A percentile compares a stretch with the other conserved stretches of the same genome.
These are phyloP conservation scores for Centropristis striata DNA, from an alignment of 2,113 vertebrate species.

Conservation along the genomic window DNA sequence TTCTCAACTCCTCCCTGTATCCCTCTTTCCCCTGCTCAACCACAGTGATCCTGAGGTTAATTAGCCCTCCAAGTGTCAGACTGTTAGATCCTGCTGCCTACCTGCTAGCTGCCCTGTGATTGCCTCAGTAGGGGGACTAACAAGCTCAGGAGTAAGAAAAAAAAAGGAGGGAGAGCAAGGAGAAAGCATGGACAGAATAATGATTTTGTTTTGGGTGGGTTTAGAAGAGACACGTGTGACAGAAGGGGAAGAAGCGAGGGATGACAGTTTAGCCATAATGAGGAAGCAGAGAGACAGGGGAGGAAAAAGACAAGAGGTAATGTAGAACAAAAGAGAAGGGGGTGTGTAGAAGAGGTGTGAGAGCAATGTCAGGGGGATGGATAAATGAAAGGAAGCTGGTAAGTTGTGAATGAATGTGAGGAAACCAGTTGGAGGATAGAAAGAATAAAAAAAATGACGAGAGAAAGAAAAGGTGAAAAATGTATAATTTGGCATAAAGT, in stretches of 20 bases:
- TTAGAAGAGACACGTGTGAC: not conserved
- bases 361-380: not conserved
- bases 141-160: conserved; percentile 28
- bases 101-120: conserved; percentile 52
- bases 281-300: not conserved
- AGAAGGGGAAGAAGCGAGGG: not conserved
- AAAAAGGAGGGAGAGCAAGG: not conserved
- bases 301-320: not conserved
- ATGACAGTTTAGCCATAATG: not conserved
- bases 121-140: conserved; percentile 56
- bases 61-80: conserved; percentile 70
- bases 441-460: not conserved
- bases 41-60: conserved; percentile 66
- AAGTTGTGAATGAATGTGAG: not conserved
- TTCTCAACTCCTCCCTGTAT: not conserved
- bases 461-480: not conserved
- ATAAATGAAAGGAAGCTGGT: not conserved
- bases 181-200: conserved; percentile 21
- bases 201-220: not conserved
- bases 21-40: conserved; percentile 18
- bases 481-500: not conserved
- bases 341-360: not conserved
- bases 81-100: conserved; percentile 47
- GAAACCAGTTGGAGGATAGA: not conserved
- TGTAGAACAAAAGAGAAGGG: not conserved